Evolutionary conservation across 2,888 invertebrate species (phyloP).

Genomic region (Folsomia manolachei): DNA sequence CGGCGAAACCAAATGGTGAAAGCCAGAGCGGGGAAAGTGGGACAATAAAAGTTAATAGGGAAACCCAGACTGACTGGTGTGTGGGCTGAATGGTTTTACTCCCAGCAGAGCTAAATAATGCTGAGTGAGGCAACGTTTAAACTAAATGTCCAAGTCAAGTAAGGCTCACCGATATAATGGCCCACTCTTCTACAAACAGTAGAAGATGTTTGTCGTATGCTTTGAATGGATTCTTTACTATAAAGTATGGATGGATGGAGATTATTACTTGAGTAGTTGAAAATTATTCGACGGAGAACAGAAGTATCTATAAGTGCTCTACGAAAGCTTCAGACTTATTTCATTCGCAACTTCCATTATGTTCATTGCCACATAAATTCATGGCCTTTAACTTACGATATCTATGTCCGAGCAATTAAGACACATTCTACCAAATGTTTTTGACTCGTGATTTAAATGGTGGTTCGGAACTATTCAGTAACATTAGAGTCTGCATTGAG

Average conservation of each 20-base stretch:
- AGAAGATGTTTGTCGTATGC: neutral
- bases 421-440: too few relatives aligned
- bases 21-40: neutral
- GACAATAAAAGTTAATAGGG: neutral
- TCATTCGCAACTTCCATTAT: neutral
- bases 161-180: neutral
- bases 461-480: too few relatives aligned
- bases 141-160: neutral
- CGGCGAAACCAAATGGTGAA: neutral
- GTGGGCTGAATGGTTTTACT: neutral
- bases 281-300: too few relatives aligned
- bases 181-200: neutral
- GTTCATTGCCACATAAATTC: neutral
- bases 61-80: too few relatives aligned
- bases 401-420: neutral
- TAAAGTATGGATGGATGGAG: neutral
- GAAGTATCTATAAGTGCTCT: neutral
- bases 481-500: too few relatives aligned
- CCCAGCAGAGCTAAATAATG: neutral
- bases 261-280: neutral
- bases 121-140: too few relatives aligned
- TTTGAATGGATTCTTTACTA: too few relatives aligned
- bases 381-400: neutral
- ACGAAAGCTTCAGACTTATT: neutral
- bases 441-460: too few relatives aligned